Conservation (phyloP, 2,888 invertebrate species). For the Diaperis boleti region DNA sequence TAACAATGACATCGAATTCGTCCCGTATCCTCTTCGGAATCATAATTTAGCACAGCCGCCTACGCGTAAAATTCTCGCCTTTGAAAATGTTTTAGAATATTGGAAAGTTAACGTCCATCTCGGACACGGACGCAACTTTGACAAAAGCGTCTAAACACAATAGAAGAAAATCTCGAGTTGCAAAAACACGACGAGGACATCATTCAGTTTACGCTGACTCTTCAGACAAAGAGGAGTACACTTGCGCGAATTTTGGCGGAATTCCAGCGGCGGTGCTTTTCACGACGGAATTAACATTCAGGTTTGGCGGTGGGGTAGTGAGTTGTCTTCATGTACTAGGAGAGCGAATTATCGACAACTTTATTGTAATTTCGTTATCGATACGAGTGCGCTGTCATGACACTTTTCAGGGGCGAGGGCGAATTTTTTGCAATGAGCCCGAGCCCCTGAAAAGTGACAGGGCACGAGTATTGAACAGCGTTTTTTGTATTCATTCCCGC, state of each 20-base stretch:
- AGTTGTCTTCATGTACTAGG: too few species aligned
- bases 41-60: slow-evolving; percentile 22
- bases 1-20: slow-evolving; percentile 7
- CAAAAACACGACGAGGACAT: slow-evolving; percentile 3
- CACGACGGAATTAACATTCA: neutral
- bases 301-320: too few species aligned
- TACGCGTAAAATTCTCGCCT: slow-evolving; percentile 11
- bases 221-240: slow-evolving; percentile 4
- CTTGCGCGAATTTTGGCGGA: neutral
- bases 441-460: too few species aligned
- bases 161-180: slow-evolving; percentile 14
- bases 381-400: too few species aligned
- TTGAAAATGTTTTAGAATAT: slow-evolving; percentile 20
- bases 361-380: too few species aligned
- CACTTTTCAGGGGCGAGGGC: too few species aligned
- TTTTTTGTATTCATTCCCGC: too few species aligned
- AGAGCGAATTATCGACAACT: too few species aligned
- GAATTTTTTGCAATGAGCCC: too few species aligned
- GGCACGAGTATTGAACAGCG: too few species aligned
- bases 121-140: slow-evolving; percentile 1
- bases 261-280: neutral
- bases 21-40: slow-evolving; percentile 8
- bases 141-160: slow-evolving; percentile 19
- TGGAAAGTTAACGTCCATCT: neutral
- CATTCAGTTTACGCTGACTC: slow-evolving; percentile 12